phyloP scores from a whole-genome alignment of 2,797 vertebrate species.

The Scolopax bukidnonensis region DNA sequence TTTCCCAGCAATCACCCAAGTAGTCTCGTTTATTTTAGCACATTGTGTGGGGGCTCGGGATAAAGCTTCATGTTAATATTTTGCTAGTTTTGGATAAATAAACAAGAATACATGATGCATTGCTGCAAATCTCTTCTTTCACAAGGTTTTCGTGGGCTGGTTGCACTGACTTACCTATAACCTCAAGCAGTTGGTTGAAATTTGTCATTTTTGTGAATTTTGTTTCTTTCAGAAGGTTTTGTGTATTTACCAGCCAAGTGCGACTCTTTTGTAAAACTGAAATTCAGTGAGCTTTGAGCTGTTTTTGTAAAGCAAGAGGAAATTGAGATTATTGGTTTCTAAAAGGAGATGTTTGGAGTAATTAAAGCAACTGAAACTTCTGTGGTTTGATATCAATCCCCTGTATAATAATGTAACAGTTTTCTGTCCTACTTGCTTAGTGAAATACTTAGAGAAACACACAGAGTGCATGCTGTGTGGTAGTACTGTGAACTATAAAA shows the following conservation, averaged over 20 bases:
- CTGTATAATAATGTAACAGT: accelerated
- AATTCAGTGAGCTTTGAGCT: background rate
- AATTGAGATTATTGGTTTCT: background rate
- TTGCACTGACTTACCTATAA: background rate
- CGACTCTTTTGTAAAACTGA: too few species aligned
- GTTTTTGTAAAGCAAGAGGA: background rate
- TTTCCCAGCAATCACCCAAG: background rate
- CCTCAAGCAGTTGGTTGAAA: background rate
- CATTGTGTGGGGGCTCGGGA: background rate
- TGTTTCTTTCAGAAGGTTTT: background rate
- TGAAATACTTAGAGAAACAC: background rate
- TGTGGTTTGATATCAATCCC: background rate
- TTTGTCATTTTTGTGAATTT: background rate
- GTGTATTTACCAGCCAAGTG: background rate
- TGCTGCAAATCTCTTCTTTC: background rate
- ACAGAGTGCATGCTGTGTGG: accelerated
- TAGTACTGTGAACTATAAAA: background rate
- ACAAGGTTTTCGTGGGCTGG: accelerated
- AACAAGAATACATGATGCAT: background rate
- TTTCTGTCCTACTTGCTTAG: background rate
- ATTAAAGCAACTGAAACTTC: background rate
- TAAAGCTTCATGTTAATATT: background rate
- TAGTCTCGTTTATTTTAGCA: background rate
- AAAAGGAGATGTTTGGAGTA: background rate
- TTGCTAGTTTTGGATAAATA: background rate